Base-by-base conservation (phyloP, 1,140 invertebrate genomes). In the Acromyrmex echinatior region DNA sequence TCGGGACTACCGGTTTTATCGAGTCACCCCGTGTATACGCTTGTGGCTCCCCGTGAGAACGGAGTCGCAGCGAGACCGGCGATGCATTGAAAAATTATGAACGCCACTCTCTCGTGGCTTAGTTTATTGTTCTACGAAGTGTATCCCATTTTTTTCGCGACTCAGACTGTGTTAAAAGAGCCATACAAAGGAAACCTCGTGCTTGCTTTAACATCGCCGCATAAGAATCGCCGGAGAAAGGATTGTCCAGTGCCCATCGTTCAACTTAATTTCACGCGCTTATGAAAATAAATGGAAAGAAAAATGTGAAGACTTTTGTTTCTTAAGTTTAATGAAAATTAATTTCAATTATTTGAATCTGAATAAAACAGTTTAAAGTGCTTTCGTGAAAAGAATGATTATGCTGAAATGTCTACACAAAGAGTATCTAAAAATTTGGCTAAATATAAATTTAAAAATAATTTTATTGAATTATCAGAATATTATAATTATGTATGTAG, bases 51-150 rank as follows among this genome's bases (percentile, higher is more conserved):
- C 39, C 56, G 56, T 82, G 80, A 82, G 80, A 82, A 82, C 68
- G 68, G 5, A 73, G 53, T 53, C 35, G 12, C 53, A 12, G 10
- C 31, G 63, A 45, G 53, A 53, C 66, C 66, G 66, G 25, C 66
- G 79, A 60, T 74, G 68, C 80, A 82, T 82, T 74, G 80, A 84
- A 84, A 76, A 84, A 74, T 84, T 84, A 84, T 84, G 70, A 84
- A 84, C 70, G 39, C 25, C 31, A 7, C 80, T 31, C 56, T 84
- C 58, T 56, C 45, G 49, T 16, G 28, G 56, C 80, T 84, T 51
- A 76, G 80, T 84, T 84, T 84, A 84, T 84, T 84, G 80, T 84
- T 84, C 80, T 63, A 84, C 80, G 56, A 84, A 76, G 70, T 74
- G 68, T 84, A 84, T 84, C 70, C 70, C 56, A 63, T 82, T 84